These are phyloP conservation scores for Bubo scandiacus DNA, from an alignment of 2,113 vertebrate species.

Conservation along the genomic window DNA sequence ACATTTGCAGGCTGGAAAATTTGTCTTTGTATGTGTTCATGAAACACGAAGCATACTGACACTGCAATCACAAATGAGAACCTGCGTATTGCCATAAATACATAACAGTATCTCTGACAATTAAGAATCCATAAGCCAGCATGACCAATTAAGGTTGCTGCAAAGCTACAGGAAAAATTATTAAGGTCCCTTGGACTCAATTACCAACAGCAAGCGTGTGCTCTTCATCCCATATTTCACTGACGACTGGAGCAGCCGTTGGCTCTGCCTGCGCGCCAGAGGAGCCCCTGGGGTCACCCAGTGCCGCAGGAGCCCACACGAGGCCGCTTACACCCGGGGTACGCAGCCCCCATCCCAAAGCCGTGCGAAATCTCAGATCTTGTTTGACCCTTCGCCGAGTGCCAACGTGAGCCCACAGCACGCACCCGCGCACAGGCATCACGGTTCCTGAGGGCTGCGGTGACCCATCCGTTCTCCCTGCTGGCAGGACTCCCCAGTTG, in stretches of 20 bases:
- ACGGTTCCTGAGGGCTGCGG: neutral
- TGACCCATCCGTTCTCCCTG: neutral
- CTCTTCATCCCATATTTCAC: rapidly evolving
- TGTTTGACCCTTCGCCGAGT: too few species aligned
- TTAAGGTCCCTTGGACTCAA: neutral
- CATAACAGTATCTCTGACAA: neutral
- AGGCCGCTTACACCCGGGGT: neutral
- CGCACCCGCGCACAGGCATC: too few species aligned
- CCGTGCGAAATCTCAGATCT: neutral
- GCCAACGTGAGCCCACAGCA: neutral
- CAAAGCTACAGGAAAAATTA: neutral
- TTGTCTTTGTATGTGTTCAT: neutral
- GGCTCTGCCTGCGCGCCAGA: neutral
- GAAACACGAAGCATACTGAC: neutral
- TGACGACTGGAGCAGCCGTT: neutral
- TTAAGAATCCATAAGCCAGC: neutral
- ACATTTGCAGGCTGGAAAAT: neutral
- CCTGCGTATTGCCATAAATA: neutral
- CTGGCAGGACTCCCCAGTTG: too few species aligned
- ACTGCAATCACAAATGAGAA: neutral
- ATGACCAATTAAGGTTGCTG: neutral
- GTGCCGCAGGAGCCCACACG: neutral
- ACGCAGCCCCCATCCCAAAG: neutral
- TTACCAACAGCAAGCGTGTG: too few species aligned
- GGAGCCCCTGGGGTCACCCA: rapidly evolving